phyloP scores from a whole-genome alignment of 2,888 invertebrate species.

The Psylliodes chrysocephalus region DNA sequence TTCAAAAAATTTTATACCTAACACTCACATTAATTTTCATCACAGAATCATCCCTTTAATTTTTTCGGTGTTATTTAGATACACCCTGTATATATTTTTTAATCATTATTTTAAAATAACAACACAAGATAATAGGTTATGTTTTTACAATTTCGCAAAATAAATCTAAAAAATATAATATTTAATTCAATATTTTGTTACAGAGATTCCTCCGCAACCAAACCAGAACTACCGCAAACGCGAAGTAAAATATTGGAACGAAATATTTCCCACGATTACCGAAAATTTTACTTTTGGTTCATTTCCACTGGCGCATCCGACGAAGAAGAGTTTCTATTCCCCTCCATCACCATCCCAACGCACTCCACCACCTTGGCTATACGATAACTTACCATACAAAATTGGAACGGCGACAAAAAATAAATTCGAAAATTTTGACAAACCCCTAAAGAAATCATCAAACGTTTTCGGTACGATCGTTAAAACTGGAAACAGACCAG shows the following conservation, averaged over 20 bases:
- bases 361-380: constrained; percentile 35
- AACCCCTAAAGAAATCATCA: constrained; percentile 25
- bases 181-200: constrained; percentile 51
- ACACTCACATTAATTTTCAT: too few relatives aligned
- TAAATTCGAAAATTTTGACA: constrained; percentile 48
- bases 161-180: too few relatives aligned
- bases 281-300: constrained; percentile 50
- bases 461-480: constrained; percentile 41
- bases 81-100: too few relatives aligned
- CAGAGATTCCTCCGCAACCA: constrained; percentile 81
- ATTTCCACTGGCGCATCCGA: constrained; percentile 39
- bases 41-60: too few relatives aligned
- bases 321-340: constrained; percentile 41
- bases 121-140: too few relatives aligned
- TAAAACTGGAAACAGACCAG: constrained; percentile 40
- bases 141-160: too few relatives aligned
- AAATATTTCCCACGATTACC: constrained; percentile 79
- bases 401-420: constrained; percentile 23
- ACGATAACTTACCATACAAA: constrained; percentile 40
- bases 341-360: constrained; percentile 7
- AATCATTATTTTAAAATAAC: too few relatives aligned
- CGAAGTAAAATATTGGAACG: constrained; percentile 87
- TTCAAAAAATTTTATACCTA: too few relatives aligned
- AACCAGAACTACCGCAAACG: constrained; percentile 80
- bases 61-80: too few relatives aligned